Conservation (phyloP, 2,797 vertebrate species). For the Poliocrania exsul region DNA sequence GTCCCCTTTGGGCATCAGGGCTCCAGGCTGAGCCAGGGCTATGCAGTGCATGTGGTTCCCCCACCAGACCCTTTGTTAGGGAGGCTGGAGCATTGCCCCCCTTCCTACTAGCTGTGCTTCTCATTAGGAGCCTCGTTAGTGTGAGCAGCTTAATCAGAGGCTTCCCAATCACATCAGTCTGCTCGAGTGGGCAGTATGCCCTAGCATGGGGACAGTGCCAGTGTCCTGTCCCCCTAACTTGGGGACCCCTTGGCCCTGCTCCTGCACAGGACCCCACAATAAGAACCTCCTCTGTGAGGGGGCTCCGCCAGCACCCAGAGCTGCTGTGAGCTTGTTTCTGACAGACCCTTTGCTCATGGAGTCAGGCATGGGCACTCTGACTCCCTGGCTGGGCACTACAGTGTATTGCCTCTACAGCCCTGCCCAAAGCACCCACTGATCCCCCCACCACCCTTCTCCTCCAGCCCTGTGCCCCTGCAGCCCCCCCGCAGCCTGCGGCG, state of each 20-base stretch:
- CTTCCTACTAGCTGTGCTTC: not conserved
- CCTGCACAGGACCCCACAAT: not conserved
- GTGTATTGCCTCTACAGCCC: accelerated
- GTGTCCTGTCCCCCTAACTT: accelerated
- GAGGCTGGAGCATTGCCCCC: not conserved
- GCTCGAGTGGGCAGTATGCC: not conserved
- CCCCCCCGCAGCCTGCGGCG: not conserved
- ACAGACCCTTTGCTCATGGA: accelerated
- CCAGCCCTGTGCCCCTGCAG: not conserved
- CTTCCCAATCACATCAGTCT: constrained; percentile 6
- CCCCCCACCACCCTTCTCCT: accelerated
- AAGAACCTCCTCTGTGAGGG: not conserved
- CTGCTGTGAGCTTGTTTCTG: not conserved
- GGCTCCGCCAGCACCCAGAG: accelerated
- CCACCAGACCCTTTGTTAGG: not conserved
- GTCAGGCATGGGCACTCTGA: accelerated
- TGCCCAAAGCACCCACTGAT: accelerated
- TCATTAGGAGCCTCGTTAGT: constrained; percentile 51
- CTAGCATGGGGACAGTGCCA: not conserved
- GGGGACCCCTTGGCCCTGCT: not conserved
- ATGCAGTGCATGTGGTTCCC: not conserved
- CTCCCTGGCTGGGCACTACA: accelerated
- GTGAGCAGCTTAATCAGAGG: not conserved
- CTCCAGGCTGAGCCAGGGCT: not conserved
- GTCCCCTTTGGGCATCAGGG: not conserved